Percentiles rank a stretch among this genome's conserved stretches.
Evolutionary conservation across 1,140 invertebrate species (phyloP).

Genomic region (Drosophila lacertosa): DNA sequence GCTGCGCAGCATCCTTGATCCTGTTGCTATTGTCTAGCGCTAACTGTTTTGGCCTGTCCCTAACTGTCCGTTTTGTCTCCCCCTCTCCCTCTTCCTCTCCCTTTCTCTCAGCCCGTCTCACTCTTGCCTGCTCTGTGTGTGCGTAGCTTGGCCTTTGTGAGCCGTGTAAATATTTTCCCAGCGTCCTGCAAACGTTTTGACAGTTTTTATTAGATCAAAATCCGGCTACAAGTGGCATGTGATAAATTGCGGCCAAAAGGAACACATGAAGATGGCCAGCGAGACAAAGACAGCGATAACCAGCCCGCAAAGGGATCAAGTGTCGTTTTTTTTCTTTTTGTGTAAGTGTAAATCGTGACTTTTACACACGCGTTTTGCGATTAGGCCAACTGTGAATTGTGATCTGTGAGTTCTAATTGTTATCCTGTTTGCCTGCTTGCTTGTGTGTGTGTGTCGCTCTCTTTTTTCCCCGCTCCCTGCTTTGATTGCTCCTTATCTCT

Average conservation of each 20-base stretch:
- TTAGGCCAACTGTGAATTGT: slow-evolving; percentile 18
- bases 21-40: slow-evolving; percentile 52
- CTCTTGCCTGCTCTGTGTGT: not conserved
- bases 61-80: slow-evolving; percentile 10
- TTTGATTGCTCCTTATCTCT: not conserved
- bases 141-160: slow-evolving; percentile 34
- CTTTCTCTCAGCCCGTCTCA: not conserved
- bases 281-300: slow-evolving; percentile 14
- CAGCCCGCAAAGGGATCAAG: slow-evolving; percentile 48
- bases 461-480: not conserved
- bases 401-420: slow-evolving; percentile 15
- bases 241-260: slow-evolving; percentile 75
- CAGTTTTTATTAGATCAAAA: slow-evolving; percentile 80
- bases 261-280: slow-evolving; percentile 32
- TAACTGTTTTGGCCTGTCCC: slow-evolving; percentile 53
- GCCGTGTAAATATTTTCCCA: slow-evolving; percentile 79
- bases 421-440: not conserved
- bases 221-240: slow-evolving; percentile 74
- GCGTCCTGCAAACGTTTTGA: slow-evolving; percentile 79
- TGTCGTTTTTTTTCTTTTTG: slow-evolving; percentile 55
- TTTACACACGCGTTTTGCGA: slow-evolving; percentile 39
- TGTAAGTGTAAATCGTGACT: slow-evolving; percentile 58
- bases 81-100: slow-evolving; percentile 12
- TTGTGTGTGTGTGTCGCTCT: not conserved
- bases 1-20: slow-evolving; percentile 45